phyloP scores from a whole-genome alignment of 2,888 invertebrate species.

The Drosophila atripex region DNA sequence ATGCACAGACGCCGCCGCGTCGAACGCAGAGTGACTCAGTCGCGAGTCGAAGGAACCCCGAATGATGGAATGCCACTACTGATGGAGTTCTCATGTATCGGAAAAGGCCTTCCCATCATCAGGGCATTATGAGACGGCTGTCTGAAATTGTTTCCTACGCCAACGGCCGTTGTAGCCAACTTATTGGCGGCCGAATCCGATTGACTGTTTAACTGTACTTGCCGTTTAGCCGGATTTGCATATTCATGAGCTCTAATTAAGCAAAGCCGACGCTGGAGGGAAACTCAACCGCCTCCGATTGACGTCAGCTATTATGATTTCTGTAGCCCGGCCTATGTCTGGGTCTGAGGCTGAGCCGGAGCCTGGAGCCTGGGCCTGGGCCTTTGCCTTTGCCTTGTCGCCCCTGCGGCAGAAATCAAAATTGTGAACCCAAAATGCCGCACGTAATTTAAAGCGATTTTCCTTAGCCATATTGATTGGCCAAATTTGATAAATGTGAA shows the following conservation, averaged over 20 bases:
- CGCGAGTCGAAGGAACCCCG: constrained; percentile 32
- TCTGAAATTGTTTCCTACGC: constrained; percentile 9
- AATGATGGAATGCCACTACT: constrained; percentile 57
- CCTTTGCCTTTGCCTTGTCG: constrained; percentile 12
- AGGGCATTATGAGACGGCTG: constrained; percentile 27
- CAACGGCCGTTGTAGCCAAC: constrained; percentile 37
- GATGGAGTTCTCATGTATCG: constrained; percentile 65
- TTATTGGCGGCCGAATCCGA: constrained; percentile 21
- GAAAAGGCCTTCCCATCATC: constrained; percentile 21
- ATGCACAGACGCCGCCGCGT: constrained; percentile 48
- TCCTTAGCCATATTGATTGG: constrained; percentile 65
- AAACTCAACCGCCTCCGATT: constrained; percentile 7
- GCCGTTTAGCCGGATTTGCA: constrained; percentile 24
- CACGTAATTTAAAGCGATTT: constrained; percentile 66
- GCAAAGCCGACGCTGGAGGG: constrained; percentile 33
- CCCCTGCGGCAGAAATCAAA: constrained; percentile 37
- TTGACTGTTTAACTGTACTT: constrained; percentile 11
- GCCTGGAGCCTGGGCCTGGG: constrained; percentile 9
- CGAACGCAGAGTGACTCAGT: constrained; percentile 48
- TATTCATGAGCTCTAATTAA: constrained; percentile 59
- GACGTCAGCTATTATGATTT: constrained; percentile 31
- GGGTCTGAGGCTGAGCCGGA: constrained; percentile 1
- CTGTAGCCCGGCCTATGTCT: constrained; percentile 3
- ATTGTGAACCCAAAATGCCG: constrained; percentile 59
- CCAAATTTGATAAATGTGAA: constrained; percentile 65